Conservation (phyloP, 2,113 vertebrate genomes). For the Prochilodus magdalenae region DNA sequence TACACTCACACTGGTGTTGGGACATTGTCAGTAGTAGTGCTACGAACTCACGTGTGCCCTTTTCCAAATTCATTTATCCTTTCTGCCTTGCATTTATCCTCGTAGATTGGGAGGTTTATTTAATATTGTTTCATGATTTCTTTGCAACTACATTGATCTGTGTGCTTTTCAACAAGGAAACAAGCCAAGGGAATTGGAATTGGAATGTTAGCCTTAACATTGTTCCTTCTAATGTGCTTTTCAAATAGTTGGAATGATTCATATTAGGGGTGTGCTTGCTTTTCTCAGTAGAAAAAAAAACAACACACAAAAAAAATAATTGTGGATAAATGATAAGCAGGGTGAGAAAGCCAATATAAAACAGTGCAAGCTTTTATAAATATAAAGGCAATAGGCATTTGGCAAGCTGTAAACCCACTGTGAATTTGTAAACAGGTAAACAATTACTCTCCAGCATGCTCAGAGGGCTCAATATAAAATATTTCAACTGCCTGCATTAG, state of each 20-base stretch:
- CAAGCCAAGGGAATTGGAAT: conserved; percentile 17
- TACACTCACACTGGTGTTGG: conserved; percentile 1
- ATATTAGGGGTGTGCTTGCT: background rate
- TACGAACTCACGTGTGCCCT: background rate
- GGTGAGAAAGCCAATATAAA: conserved; percentile 29
- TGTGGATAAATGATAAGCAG: conserved; percentile 6
- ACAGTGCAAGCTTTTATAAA: conserved; percentile 28
- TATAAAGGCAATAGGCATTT: conserved; percentile 49
- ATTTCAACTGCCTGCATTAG: conserved; percentile 43
- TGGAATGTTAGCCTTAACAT: conserved; percentile 31
- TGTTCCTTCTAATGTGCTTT: conserved; percentile 43
- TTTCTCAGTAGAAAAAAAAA: background rate
- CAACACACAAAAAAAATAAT: background rate
- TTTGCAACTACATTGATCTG: background rate
- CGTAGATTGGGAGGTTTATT: background rate
- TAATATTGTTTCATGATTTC: background rate
- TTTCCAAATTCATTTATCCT: background rate
- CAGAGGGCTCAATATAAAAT: conserved; percentile 43
- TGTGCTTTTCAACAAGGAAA: conserved; percentile 25
- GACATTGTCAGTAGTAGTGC: conserved; percentile 12
- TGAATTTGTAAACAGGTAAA: conserved; percentile 50
- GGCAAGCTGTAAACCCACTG: conserved; percentile 44
- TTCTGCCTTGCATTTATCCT: background rate
- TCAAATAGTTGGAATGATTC: background rate
- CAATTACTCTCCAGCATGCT: conserved; percentile 49